Evolutionary conservation across 2,113 vertebrate genomes (phyloP).

Genomic region (Albula goreensis): DNA sequence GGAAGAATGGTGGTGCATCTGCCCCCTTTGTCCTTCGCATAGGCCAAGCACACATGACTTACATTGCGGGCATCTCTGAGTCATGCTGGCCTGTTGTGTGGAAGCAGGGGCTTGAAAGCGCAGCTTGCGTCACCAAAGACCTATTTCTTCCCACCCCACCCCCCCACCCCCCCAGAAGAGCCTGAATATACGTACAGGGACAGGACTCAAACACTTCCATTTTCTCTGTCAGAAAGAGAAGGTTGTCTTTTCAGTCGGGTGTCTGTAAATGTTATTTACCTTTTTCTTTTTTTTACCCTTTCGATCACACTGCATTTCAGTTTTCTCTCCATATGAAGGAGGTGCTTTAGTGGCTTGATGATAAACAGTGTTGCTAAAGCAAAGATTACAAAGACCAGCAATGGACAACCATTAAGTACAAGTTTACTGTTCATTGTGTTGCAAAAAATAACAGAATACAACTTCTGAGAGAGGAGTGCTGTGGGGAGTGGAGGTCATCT

Average conservation of each 20-base stretch:
- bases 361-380: no score
- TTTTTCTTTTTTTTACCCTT: neutral
- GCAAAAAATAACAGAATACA: no score
- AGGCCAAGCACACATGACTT: neutral
- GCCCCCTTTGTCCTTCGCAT: neutral
- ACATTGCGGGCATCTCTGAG: neutral
- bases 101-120: neutral
- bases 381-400: no score
- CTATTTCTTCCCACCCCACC: neutral
- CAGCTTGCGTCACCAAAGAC: neutral
- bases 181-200: neutral
- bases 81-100: neutral
- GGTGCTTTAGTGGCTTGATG: no score
- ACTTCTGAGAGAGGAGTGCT: no score
- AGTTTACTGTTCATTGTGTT: no score
- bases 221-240: neutral
- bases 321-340: no score
- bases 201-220: neutral
- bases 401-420: no score
- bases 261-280: neutral
- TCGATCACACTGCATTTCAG: no score
- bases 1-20: neutral
- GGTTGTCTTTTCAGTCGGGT: neutral
- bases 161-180: neutral
- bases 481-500: no score